Evolutionary conservation across 1,140 invertebrate genomes (phyloP).

Genomic region (Vanessa atalanta): DNA sequence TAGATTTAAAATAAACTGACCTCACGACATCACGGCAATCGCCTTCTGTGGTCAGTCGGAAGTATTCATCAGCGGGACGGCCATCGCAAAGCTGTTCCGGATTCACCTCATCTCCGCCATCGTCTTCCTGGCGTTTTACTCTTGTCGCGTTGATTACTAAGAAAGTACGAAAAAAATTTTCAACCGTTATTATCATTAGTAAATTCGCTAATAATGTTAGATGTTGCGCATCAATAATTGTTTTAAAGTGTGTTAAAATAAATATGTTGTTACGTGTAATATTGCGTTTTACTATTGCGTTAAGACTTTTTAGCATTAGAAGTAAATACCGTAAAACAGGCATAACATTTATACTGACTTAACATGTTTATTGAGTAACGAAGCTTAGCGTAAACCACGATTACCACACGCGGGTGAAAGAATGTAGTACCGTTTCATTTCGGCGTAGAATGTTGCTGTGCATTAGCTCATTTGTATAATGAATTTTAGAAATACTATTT

Average conservation of each 20-base stretch:
- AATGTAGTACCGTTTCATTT: conserved; percentile 74
- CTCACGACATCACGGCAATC: conserved; percentile 96
- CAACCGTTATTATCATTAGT: neutral
- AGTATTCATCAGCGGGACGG: conserved; percentile 93
- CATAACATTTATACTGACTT: conserved; percentile 46
- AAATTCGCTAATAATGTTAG: too few relatives aligned
- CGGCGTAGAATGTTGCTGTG: conserved; percentile 46
- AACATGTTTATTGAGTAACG: conserved; percentile 72
- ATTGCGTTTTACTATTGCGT: neutral
- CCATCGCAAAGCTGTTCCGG: conserved; percentile 92
- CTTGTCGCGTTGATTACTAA: conserved; percentile 71
- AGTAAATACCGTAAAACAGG: conserved; percentile 11
- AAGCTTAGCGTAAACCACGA: conserved; percentile 64
- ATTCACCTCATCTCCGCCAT: conserved; percentile 84
- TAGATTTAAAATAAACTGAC: conserved; percentile 74
- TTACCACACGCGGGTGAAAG: conserved; percentile 70
- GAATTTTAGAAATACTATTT: conserved; percentile 12
- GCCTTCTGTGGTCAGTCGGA: conserved; percentile 90
- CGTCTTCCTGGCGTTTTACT: conserved; percentile 84
- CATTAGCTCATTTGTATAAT: conserved; percentile 16
- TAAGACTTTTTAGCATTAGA: neutral
- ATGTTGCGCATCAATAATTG: too few relatives aligned
- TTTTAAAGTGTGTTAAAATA: neutral
- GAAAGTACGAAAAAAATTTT: neutral
- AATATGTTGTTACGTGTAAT: neutral